Evolutionary conservation across 2,113 vertebrate genomes (phyloP), one percentile per base, ranked within the genome.

Genomic region (Smithornis capensis): DNA sequence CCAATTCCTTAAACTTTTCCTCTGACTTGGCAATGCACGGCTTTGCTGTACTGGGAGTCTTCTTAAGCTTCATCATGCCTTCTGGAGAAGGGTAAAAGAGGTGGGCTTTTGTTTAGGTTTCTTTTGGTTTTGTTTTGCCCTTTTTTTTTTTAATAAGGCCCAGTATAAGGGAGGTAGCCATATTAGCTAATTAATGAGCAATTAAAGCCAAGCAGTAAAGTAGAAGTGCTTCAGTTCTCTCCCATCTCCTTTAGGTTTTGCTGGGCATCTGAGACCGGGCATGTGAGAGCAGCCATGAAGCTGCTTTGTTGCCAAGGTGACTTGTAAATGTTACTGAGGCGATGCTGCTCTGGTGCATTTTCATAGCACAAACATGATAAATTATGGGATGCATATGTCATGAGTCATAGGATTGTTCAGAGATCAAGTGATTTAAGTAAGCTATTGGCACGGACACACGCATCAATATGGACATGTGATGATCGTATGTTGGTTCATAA

Each of bases 251-350:
- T 94, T 91, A 88, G 97, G 94, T 95, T 97, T 97, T 92, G 89
- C 89, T 69, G 96, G 96, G 93, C 90, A 89, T 96, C 95, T 76
- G 79, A 83, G 87, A 83, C 25, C 4, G 95, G 96, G 94, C 90
- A 89, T 96, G 93, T 76, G 96, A 90, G 87, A 91, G 89, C 82
- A 97, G 94, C 87, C 55, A n/a, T 21, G 89, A 97, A 96, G 97
- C 97, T 96, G 96, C 97, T 98, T 96, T 94, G 97, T 98, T 98
- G 98, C 97, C 97, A 97, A 82, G 95, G 98, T 97, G 97, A 98
- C 97, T 96, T 96, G 94, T 98, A 97, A 98, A 97, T 96, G 98
- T 98, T 98, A 97, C 98, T 96, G 97, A 98, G 98, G 98, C 50
- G 37, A 98, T 97, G 94, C 92, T 95, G 96, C 95, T 97, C 76